Conservation (phyloP, 2,113 vertebrate genomes). For the Sigmodon hispidus region DNA sequence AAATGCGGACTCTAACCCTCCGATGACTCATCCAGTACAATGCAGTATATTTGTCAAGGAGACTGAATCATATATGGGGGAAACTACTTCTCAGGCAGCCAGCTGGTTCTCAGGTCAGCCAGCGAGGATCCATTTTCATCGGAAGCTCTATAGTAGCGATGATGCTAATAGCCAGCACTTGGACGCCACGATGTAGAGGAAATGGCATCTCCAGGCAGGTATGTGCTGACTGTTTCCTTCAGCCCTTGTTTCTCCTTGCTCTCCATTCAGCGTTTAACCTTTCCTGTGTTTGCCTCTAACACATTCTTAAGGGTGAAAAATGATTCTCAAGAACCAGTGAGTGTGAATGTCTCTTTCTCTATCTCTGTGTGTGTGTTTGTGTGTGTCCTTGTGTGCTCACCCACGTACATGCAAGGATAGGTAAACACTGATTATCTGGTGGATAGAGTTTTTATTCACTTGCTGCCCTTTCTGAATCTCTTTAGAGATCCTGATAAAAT, state of each 20-base stretch:
- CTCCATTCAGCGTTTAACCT: background rate
- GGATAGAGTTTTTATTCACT: background rate
- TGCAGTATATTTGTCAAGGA: constrained; percentile 90
- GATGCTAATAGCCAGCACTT: constrained; percentile 61
- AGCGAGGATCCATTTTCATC: constrained; percentile 72
- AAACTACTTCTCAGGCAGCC: constrained; percentile 82
- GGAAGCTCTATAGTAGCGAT: constrained; percentile 73
- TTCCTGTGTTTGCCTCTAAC: constrained; percentile 51
- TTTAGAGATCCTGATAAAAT: background rate
- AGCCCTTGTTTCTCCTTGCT: constrained; percentile 20
- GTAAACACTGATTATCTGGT: background rate
- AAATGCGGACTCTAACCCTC: constrained; percentile 87
- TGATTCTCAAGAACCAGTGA: background rate
- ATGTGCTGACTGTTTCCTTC: constrained; percentile 66
- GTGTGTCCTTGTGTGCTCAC: background rate
- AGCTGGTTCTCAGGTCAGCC: constrained; percentile 80
- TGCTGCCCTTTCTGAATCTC: constrained; percentile 33
- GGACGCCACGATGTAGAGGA: constrained; percentile 83
- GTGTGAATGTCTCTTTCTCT: background rate
- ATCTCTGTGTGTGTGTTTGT: background rate
- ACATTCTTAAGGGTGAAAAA: constrained; percentile 27
- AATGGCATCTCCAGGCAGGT: constrained; percentile 88
- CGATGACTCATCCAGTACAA: constrained; percentile 88
- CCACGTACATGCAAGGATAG: background rate
- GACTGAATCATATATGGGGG: constrained; percentile 88